phyloP scores from a whole-genome alignment of 2,888 invertebrate species.

The Cephus sareptanus region DNA sequence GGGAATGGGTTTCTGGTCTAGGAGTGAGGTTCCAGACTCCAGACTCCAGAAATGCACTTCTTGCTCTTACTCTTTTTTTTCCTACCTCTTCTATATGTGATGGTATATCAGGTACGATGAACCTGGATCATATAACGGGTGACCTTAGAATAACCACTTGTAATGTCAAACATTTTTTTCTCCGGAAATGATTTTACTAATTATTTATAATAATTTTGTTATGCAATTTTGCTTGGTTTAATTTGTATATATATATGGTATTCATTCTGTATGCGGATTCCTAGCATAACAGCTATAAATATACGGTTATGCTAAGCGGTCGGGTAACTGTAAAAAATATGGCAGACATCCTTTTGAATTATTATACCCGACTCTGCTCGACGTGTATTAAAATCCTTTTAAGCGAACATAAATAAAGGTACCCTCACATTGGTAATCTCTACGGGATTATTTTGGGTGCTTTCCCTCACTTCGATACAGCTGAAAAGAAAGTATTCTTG shows the following conservation, averaged over 20 bases:
- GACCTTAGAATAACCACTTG: not conserved
- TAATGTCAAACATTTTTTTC: not conserved
- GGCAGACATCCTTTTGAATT: conserved; percentile 48
- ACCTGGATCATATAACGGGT: not conserved
- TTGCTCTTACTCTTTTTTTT: not conserved
- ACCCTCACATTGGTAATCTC: conserved; percentile 45
- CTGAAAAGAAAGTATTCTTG: conserved; percentile 12
- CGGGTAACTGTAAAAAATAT: conserved; percentile 32
- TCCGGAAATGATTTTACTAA: not conserved
- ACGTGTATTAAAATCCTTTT: conserved; percentile 58
- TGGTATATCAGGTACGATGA: not conserved
- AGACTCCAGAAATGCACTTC: conserved; percentile 17
- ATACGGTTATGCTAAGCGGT: not conserved
- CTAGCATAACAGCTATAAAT: not conserved
- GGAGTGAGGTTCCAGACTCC: conserved; percentile 1
- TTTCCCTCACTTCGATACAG: not conserved
- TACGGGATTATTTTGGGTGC: conserved; percentile 34
- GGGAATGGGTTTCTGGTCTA: not conserved
- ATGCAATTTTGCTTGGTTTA: not conserved
- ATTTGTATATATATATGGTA: not conserved
- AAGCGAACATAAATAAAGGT: conserved; percentile 56
- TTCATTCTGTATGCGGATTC: not conserved
- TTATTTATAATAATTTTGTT: not conserved
- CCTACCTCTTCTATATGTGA: not conserved
- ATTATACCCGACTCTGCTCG: conserved; percentile 38